Evolutionary conservation across 2,113 vertebrate species (phyloP), one percentile per base, ranked within the genome.

Genomic region (Romanogobio albipinnatus): DNA sequence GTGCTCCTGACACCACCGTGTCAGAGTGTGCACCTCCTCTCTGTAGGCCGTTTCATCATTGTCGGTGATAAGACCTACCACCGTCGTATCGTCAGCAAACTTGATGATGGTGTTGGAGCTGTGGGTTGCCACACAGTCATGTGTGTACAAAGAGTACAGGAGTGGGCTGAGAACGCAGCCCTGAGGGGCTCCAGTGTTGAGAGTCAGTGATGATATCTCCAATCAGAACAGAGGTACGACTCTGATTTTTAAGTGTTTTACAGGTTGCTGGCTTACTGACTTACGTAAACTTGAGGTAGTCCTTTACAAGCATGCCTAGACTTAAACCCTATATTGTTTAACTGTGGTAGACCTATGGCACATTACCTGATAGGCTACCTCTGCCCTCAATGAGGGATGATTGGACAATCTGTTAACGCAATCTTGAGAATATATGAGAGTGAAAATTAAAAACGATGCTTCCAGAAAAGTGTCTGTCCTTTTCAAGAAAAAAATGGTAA

Each of bases 311-410:
- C 89, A 59, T n/a, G 43, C 29, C 4, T 92, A 91, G 89, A 87
- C 29, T 17, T 86, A 88, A 93, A 90, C 84, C 91, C 74, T 87
- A 78, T 92, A 92, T 91, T 77, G 79, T 87, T 86, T 90, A 87
- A 91, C 83, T 77, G 71, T 83, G 24, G 81, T 53, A 84, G 81
- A 68, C 43, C 79, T 83, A 81, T 77, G 82, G 43, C 83, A n/a
- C 5, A 5, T 19, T 58, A 86, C 83, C 90, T 87, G 91, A 89
- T n/a, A n/a, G n/a, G n/a, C n/a, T 91, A 86, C 36, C 36, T 39
- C 36, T 39, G 36, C 5, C 36, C 36, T 39, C 36, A 39, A 33
- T 77, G 47, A 49, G 78, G 17, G 26, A 14, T 58, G 43, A 56
- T 24, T 5, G 43, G 9, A 45, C 19, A 9, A 8, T 73, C 26